Percentiles rank a stretch among this genome's conserved stretches.
phyloP scores from a whole-genome alignment of 2,797 vertebrate genomes.

The Channallabes apus region DNA sequence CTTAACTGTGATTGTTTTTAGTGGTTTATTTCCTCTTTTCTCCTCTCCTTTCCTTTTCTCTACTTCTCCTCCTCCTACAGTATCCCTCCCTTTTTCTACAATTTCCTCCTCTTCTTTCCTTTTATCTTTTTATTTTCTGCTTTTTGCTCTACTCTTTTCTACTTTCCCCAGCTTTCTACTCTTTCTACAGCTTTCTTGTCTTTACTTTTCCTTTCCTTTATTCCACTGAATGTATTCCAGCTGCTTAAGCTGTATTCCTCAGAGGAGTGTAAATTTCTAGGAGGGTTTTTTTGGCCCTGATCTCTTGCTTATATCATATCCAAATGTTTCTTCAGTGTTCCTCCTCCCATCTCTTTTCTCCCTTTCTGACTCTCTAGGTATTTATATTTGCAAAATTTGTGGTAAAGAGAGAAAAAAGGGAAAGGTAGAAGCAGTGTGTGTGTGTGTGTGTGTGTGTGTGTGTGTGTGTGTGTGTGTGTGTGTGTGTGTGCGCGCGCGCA shows the following conservation, averaged over 20 bases:
- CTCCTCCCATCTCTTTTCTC: slow-evolving; percentile 21
- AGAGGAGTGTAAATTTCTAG: slow-evolving; percentile 55
- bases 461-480: slow-evolving; percentile 15
- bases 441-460: not conserved
- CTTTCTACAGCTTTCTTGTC: no score
- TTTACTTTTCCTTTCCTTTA: slow-evolving; percentile 49
- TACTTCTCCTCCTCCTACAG: not conserved
- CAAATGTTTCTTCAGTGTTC: slow-evolving; percentile 48
- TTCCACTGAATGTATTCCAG: slow-evolving; percentile 73
- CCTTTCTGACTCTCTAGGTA: slow-evolving; percentile 42
- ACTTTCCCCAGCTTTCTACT: not conserved
- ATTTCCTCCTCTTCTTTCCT: not conserved
- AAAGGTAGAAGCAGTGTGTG: not conserved
- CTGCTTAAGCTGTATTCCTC: slow-evolving; percentile 66
- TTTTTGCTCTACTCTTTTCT: not conserved
- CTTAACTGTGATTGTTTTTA: not conserved
- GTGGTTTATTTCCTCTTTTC: not conserved
- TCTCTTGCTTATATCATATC: slow-evolving; percentile 52
- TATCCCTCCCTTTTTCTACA: no score
- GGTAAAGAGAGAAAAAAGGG: slow-evolving; percentile 58
- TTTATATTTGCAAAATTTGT: slow-evolving; percentile 73
- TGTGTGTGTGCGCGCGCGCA: slow-evolving; percentile 13
- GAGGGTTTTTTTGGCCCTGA: slow-evolving; percentile 50
- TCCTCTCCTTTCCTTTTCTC: not conserved
- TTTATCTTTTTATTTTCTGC: not conserved